A percentile compares a stretch with the other conserved stretches of the same genome.
Conservation (phyloP, 23 tunicate genomes). For the Aplidium turbinatum region DNA sequence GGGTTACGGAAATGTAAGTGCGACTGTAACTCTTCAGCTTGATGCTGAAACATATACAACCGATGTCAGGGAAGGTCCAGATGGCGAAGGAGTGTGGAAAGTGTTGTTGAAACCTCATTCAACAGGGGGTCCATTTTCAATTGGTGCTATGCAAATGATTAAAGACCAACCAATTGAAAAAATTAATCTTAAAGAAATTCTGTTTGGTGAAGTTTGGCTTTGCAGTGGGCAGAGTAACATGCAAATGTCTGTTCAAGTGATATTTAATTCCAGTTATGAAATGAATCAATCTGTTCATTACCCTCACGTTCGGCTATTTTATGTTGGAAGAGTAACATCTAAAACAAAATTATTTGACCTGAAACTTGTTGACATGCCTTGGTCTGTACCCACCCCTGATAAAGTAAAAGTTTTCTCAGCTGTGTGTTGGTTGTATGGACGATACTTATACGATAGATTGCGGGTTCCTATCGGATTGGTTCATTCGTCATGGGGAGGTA, state of each 20-base stretch:
- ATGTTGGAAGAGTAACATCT: slow-evolving; percentile 26
- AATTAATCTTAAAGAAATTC: slow-evolving; percentile 54
- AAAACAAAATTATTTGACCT: slow-evolving; percentile 38
- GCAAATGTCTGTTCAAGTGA: slow-evolving; percentile 72
- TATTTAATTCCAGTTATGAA: slow-evolving; percentile 33
- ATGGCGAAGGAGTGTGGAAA: slow-evolving; percentile 69
- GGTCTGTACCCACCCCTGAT: slow-evolving; percentile 63
- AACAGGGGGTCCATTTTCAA: slow-evolving; percentile 50
- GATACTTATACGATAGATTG: slow-evolving; percentile 53
- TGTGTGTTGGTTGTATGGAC: slow-evolving; percentile 90
- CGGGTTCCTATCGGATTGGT: slow-evolving; percentile 75
- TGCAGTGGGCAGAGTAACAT: slow-evolving; percentile 91
- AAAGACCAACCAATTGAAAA: slow-evolving; percentile 29
- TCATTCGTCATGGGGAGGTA: slow-evolving; percentile 82
- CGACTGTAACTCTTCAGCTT: slow-evolving; percentile 55
- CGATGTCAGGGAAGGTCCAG: slow-evolving; percentile 40
- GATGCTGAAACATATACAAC: slow-evolving; percentile 60
- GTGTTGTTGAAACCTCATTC: slow-evolving; percentile 52
- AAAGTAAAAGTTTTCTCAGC: slow-evolving; percentile 61
- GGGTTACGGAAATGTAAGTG: slow-evolving; percentile 86
- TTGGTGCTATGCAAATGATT: slow-evolving; percentile 60
- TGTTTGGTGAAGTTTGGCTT: slow-evolving; percentile 86
- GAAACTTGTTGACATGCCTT: slow-evolving; percentile 25
- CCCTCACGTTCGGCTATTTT: slow-evolving; percentile 38
- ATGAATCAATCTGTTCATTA: slow-evolving; percentile 36